phyloP scores from a whole-genome alignment of 2,113 vertebrate genomes.

The Suricata suricatta region DNA sequence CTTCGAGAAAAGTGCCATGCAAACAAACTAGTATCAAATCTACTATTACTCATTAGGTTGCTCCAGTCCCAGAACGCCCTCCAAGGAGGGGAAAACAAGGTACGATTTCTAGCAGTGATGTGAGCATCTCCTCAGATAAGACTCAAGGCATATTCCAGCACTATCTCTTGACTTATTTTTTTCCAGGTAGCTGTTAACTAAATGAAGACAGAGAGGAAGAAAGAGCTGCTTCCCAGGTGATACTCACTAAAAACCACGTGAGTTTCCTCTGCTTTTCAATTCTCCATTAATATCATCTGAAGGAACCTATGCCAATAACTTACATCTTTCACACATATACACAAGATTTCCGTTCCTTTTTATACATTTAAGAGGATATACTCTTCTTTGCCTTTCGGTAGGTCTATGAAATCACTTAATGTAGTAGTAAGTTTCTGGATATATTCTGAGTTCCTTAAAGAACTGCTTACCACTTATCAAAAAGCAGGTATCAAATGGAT shows the following conservation, averaged over 20 bases:
- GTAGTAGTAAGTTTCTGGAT: not conserved
- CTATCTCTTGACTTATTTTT: not conserved
- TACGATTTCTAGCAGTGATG: not conserved
- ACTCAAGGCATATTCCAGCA: not conserved
- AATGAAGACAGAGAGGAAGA: not conserved
- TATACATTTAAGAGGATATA: not conserved
- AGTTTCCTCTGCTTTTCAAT: not conserved
- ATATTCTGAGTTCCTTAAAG: slow-evolving; percentile 3
- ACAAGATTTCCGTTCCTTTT: not conserved
- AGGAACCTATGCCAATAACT: not conserved
- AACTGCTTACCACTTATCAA: not conserved
- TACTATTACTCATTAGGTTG: not conserved
- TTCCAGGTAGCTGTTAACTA: not conserved
- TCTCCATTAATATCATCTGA: not conserved
- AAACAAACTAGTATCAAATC: not conserved
- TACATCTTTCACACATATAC: not conserved
- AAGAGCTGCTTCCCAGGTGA: not conserved
- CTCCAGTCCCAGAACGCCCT: not conserved
- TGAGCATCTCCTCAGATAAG: not conserved
- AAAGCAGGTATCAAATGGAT: not conserved
- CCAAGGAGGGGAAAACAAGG: not conserved
- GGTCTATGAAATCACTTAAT: not conserved
- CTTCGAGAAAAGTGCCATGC: not conserved
- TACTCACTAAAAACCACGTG: not conserved
- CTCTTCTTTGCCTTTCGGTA: not conserved